phyloP scores from a whole-genome alignment of 2,797 vertebrate species.

The Silurus aristotelis region DNA sequence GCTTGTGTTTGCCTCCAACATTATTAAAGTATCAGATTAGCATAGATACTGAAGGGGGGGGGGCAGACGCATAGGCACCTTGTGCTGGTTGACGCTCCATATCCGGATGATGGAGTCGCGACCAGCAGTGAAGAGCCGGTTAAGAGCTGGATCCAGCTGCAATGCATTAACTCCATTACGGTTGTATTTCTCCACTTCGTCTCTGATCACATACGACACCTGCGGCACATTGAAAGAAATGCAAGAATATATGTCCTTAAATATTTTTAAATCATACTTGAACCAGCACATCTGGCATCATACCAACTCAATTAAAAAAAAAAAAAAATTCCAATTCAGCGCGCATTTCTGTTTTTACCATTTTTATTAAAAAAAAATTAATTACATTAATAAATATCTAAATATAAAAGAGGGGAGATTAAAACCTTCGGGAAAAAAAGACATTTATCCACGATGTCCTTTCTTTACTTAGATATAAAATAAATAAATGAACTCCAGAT shows the following conservation, averaged over 20 bases:
- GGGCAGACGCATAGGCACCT: conserved; percentile 73
- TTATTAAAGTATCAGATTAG: neutral
- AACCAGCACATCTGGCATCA: neutral
- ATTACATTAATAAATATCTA: no score
- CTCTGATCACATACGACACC: conserved; percentile 98
- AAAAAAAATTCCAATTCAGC: no score
- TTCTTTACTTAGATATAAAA: no score
- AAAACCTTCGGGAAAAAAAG: no score
- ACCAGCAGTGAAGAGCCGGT: conserved; percentile 95
- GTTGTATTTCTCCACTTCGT: conserved; percentile 98
- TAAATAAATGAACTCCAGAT: no score
- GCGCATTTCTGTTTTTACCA: no score
- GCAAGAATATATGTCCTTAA: neutral
- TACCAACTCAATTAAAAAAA: neutral
- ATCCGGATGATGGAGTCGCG: conserved; percentile 97
- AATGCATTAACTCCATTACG: conserved; percentile 96
- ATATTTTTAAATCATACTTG: neutral
- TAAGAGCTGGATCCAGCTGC: conserved; percentile 92
- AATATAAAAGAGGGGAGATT: no score
- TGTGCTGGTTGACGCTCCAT: conserved; percentile 99
- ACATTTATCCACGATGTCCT: no score
- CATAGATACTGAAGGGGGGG: neutral
- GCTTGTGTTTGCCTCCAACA: neutral
- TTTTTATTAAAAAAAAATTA: no score
- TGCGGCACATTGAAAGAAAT: conserved; percentile 53